Base-by-base conservation (phyloP, 1,140 invertebrate genomes). In the Hyles vespertilio region DNA sequence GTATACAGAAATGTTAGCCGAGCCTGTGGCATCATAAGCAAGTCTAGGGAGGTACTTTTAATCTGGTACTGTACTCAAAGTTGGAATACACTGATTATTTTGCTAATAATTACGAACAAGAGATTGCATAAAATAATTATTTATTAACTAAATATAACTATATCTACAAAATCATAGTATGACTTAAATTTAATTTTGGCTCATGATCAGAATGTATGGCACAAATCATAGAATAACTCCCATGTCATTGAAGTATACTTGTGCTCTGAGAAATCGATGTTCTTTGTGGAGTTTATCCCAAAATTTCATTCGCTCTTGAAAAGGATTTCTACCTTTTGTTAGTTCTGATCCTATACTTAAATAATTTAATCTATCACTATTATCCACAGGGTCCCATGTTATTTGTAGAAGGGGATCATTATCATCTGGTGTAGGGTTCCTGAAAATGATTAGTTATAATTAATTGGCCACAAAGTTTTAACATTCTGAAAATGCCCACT, bases 281-380 rank as follows among this genome's bases (percentile, higher is more conserved):
- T 87, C 74, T 11, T 74, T 46, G 51, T 83, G 77, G 7, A 88
- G 54, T 54, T 79, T 57, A 22, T 88, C 85, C 83, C 83, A 88
- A 65, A 88, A 84, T 4, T 63, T 50, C 83, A 88, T 88, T 62
- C 83, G 63, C n/a, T 88, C 81, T 6, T 72, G 54, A 58, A 79
- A 86, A 5, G 85, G 85, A 63, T 88, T 88, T 45, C 72, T 74
- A 8, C 85, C 85, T 64, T 85, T 86, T 3, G 85, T 88, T 32
- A 88, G 61, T 57, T 88, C 81, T 45, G 72, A 66, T 7, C 73
- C 77, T 56, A 87, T 84, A 51, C 74, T 75, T 5, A 87, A 63
- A 61, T 79, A 87, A 56, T 87, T 83, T 47, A 87, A 57, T 45
- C 73, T 77, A 9, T 81, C 63, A 43, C 71, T 66, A 47, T 74